Base-by-base conservation (phyloP, 1,140 invertebrate species). In the Plutomurus gul region DNA sequence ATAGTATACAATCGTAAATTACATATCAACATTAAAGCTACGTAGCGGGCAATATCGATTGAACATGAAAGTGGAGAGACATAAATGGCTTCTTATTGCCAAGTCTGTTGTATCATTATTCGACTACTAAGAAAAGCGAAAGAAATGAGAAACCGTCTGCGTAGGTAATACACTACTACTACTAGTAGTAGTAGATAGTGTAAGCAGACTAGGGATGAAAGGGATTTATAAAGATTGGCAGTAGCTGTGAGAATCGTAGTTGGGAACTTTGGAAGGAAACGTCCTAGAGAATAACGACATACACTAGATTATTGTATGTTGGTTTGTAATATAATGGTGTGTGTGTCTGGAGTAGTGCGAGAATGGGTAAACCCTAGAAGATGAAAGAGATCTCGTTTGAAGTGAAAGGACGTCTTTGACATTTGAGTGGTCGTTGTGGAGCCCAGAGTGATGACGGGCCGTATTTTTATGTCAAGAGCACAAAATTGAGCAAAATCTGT, bases 371-470 rank as follows among this genome's bases (percentile, higher is more conserved):
- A 65, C 56, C 36, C 27, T 25, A 30, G 36, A 65, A 65, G 56
- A 65, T 65, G 56, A 65, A 49, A 74, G 37, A 78, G 65, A 49
- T 72, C 43, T 46, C 39, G 73, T 75, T 75, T 75, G 43, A 47
- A 75, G 73, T 75, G 73, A 75, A 75, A 73, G 71, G 71, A 73
- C 43, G 43, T 73, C 71, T 73, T 40, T 73, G 71, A 47, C 43
- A 39, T 73, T 40, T 73, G 71, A 43, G 71, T 73, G 71, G 56
- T 65, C 56, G 56, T 65, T 65, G 56, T 65, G 56, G 56, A 65
- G 56, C 56, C 56, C 36, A 30, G 56, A 65, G 56, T 65, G 56
- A 65, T 65, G 56, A 65, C 56, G 36, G 56, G 56, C 56, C 56
- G 56, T 65, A 65, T 65, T 65, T 65, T 65, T 65, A 65, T 65